A percentile compares a stretch with the other conserved stretches of the same genome.
These are phyloP conservation scores for Phrynocephalus vlangalii DNA, from an alignment of 2,797 vertebrate genomes.

Conservation along the genomic window DNA sequence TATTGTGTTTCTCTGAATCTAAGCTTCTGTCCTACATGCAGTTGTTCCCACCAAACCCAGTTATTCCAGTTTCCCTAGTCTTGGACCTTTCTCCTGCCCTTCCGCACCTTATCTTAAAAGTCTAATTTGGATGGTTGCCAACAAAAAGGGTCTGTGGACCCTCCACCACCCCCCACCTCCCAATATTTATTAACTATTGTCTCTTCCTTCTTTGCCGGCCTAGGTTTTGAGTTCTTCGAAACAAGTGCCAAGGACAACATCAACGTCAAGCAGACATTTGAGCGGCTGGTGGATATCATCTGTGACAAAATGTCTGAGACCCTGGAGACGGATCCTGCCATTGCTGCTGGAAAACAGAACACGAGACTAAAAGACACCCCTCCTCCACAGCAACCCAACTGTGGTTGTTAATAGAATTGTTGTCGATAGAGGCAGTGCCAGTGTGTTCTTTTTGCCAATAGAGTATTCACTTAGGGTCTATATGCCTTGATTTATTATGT, in stretches of 20 bases:
- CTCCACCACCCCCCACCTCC: too few relatives aligned
- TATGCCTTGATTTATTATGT: slow-evolving; percentile 77
- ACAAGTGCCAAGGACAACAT: slow-evolving; percentile 98
- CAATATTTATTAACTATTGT: rapidly evolving
- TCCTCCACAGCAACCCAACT: slow-evolving; percentile 89
- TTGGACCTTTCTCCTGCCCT: not conserved
- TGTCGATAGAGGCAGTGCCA: slow-evolving; percentile 59
- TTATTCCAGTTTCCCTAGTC: not conserved
- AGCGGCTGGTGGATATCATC: slow-evolving; percentile 96
- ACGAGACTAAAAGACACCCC: slow-evolving; percentile 92
- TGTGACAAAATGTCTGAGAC: slow-evolving; percentile 99
- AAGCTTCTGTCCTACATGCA: not conserved
- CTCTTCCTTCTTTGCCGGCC: slow-evolving; percentile 58
- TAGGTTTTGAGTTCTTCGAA: slow-evolving; percentile 98
- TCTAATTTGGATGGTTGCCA: not conserved
- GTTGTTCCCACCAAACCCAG: not conserved
- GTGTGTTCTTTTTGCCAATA: slow-evolving; percentile 72
- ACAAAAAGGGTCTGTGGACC: not conserved
- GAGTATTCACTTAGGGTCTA: slow-evolving; percentile 77
- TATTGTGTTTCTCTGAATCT: not conserved
- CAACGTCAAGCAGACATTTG: slow-evolving; percentile 98
- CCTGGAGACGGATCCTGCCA: slow-evolving; percentile 85
- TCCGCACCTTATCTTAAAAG: not conserved
- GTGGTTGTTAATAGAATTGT: slow-evolving; percentile 88
- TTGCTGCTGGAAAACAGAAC: slow-evolving; percentile 84